A percentile compares a stretch with the other conserved stretches of the same genome.
Evolutionary conservation across 2,797 vertebrate genomes (phyloP).

Genomic region (Coregonus sp.): DNA sequence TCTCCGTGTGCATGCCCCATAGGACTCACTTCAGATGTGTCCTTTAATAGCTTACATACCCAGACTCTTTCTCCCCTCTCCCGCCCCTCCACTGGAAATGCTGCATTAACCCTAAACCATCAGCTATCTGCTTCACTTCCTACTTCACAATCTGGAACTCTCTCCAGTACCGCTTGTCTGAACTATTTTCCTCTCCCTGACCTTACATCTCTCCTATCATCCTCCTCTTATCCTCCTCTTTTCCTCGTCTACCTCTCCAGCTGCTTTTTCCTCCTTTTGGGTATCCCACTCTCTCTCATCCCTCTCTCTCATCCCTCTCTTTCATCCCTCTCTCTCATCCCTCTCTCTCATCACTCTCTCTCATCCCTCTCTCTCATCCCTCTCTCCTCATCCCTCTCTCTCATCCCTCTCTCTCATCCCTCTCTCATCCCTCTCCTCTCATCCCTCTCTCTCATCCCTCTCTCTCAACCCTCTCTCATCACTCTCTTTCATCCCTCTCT

Average conservation of each 20-base stretch:
- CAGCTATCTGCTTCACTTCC: background rate
- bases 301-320: background rate
- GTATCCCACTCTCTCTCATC: background rate
- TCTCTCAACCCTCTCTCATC: too few species aligned
- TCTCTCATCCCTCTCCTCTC: too few species aligned
- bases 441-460: too few species aligned
- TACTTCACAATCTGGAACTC: background rate
- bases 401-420: too few species aligned
- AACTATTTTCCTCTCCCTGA: background rate
- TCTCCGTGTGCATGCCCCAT: background rate
- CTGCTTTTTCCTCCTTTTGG: background rate
- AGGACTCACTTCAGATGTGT: background rate
- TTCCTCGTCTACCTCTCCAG: background rate
- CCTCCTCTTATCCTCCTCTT: background rate
- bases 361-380: too few species aligned
- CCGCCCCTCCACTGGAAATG: background rate
- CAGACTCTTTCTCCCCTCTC: background rate
- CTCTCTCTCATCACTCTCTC: too few species aligned
- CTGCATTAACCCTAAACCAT: background rate
- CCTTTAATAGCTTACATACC: background rate
- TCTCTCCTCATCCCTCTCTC: too few species aligned
- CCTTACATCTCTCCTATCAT: background rate
- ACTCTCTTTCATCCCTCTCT: too few species aligned
- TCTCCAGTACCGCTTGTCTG: background rate
- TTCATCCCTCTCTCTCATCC: too few species aligned